These are phyloP conservation scores for Cylloceria caligata DNA, from an alignment of 2,888 invertebrate species.

Conservation along the genomic window DNA sequence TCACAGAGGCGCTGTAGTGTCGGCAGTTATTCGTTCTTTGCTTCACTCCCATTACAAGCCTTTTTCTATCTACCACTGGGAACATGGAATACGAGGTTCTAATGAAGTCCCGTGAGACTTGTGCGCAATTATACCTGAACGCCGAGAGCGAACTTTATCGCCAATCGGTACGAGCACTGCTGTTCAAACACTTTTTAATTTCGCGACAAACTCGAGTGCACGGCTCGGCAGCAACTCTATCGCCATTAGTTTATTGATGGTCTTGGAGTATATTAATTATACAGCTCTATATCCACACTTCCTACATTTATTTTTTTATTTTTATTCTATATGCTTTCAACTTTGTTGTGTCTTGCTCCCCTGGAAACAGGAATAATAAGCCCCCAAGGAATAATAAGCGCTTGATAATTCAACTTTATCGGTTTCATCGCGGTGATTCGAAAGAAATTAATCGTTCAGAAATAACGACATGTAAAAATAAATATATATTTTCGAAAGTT, in stretches of 20 bases:
- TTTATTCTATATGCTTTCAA: conserved; percentile 2
- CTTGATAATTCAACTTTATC: conserved; percentile 49
- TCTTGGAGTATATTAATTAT: conserved; percentile 32
- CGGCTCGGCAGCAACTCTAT: not conserved
- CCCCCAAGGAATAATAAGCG: conserved; percentile 60
- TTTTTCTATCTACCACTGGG: not conserved
- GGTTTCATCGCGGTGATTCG: not conserved
- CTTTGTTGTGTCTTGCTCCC: conserved; percentile 7
- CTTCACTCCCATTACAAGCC: not conserved
- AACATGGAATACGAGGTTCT: conserved; percentile 44
- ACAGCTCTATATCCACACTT: conserved; percentile 19
- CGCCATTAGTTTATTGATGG: conserved; percentile 46
- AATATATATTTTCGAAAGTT: too few relatives aligned
- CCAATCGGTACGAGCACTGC: conserved; percentile 41
- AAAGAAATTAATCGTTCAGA: too few relatives aligned
- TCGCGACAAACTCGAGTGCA: conserved; percentile 5
- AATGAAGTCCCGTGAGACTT: conserved; percentile 50
- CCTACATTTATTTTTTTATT: conserved; percentile 15
- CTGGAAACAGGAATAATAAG: conserved; percentile 17
- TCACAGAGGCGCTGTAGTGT: conserved; percentile 12
- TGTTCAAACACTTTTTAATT: conserved; percentile 47
- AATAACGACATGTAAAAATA: not conserved
- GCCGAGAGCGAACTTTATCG: conserved; percentile 39
- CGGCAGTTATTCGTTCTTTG: conserved; percentile 18
- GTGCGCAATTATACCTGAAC: conserved; percentile 29